phyloP scores from a whole-genome alignment of 2,797 vertebrate species.

The Moxostoma hubbsi region DNA sequence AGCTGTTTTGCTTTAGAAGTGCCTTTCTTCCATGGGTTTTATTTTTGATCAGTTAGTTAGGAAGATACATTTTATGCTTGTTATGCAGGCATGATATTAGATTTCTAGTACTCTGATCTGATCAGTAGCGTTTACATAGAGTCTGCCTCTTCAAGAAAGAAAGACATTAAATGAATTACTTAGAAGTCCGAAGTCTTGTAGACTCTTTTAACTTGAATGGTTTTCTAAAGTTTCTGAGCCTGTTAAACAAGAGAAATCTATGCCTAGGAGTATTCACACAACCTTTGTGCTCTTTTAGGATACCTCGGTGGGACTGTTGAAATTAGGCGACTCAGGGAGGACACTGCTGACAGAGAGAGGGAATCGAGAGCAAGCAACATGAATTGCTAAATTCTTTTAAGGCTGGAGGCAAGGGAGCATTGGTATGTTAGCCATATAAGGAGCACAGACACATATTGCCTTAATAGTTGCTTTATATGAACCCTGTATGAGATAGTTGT shows the following conservation, averaged over 20 bases:
- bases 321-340: constrained; percentile 55
- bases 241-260: constrained; percentile 31
- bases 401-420: constrained; percentile 62
- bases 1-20: constrained; percentile 80
- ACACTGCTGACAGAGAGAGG: constrained; percentile 5
- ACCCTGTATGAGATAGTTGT: constrained; percentile 54
- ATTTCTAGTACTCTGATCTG: constrained; percentile 26
- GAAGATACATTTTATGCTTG: constrained; percentile 68
- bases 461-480: constrained; percentile 76
- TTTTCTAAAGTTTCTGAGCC: constrained; percentile 41
- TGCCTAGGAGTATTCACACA: constrained; percentile 46
- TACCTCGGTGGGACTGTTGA: constrained; percentile 51
- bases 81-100: constrained; percentile 48
- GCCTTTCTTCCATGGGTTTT: constrained; percentile 77
- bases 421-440: constrained; percentile 69
- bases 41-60: constrained; percentile 64
- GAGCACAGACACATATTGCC: constrained; percentile 80
- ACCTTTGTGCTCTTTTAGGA: constrained; percentile 56
- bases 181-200: constrained; percentile 37
- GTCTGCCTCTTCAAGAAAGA: constrained; percentile 45
- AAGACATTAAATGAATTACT: constrained; percentile 31
- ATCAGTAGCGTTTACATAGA: constrained; percentile 48
- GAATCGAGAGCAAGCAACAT: constrained; percentile 40
- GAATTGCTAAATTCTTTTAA: constrained; percentile 44
- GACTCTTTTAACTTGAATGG: constrained; percentile 37